Base-by-base conservation (phyloP, 1,140 invertebrate genomes). In the Conus ventricosus region DNA sequence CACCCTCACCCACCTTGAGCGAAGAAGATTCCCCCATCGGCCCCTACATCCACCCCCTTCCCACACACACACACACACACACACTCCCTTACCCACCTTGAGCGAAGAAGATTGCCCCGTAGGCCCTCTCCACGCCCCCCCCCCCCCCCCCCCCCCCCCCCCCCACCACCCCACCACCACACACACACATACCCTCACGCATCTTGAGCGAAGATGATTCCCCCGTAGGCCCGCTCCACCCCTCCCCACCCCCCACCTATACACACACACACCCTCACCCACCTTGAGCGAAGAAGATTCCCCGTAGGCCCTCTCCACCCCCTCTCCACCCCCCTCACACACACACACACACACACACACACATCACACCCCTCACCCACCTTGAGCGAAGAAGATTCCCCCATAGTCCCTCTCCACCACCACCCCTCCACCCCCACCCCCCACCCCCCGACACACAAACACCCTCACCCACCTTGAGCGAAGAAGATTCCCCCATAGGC, bases 241-340 rank as follows among this genome's bases (percentile, higher is more conserved):
- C 39, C 39, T 39, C 3, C 39, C 39, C n/a, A n/a, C n/a, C 39
- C 39, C 39, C 3, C 39, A 39, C 39, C 0, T n/a, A n/a, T n/a
- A 39, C 39, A 39, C 39, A 39, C 39, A 39, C 39, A 39, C 39
- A 39, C 39, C 78, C 10, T 17, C 7, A 13, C 86, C 71, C 88
- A 93, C 92, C 92, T 90, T 89, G 75, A 15, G 91, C 84, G 78
- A 88, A 93, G 75, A 91, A 93, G 15, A 89, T 91, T 54, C 90
- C 11, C 92, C 92, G 0, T 91, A 63, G 0, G 92, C 92, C n/a
- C 92, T 81, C 85, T 93, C 92, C 15, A 92, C 76, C 0, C 39
- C 39, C 0, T 3, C 39, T 1, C 39, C 39, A 39, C 39, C 39
- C 0, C 39, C 39, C 39, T n/a, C 39, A 39, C 39, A n/a, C 39